Evolutionary conservation across 1,140 invertebrate species (phyloP), one percentile per base, ranked within the genome.

Genomic region (Acromyrmex echinatior): DNA sequence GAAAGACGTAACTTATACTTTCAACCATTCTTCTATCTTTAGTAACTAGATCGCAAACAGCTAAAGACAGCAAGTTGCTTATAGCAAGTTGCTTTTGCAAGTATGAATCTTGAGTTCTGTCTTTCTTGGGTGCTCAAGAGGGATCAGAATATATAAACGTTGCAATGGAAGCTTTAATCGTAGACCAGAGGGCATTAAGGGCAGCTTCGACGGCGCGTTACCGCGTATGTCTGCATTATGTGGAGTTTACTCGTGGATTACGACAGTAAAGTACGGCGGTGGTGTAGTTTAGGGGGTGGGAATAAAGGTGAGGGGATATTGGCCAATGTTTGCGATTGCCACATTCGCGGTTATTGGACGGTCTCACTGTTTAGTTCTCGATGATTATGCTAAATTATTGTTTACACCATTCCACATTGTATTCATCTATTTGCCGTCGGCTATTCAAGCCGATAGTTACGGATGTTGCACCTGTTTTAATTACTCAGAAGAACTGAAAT

Each of bases 141-240:
- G 66, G 70, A 84, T 84, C 62, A 84, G 35, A 81, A 81, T 71
- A 31, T 70, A 76, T 49, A 68, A 76, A 62, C 39, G 70, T 74
- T 82, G 45, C 70, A 74, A 73, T 45, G 70, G 39, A 21, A 58
- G 80, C 53, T 84, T 76, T 84, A 84, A 25, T 56, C 39, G 16
- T 74, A 74, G 80, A 76, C 80, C 80, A 76, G 58, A 78, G 53
- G 78, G 86, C 65, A 86, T 91, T 88, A 91, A 91, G 86, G 63
- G 66, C 66, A 89, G 82, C 84, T 89, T 87, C 86, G 81, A 88
- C 82, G 88, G 91, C 73, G 84, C 88, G 91, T 91, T 90, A 88
- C 76, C 86, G 86, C 88, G 89, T 93, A 93, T 92, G 91, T 92
- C 92, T 93, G 93, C 91, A 93, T 93, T 93, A 93, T 93, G 88